Conservation (phyloP, 2,797 vertebrate species). For the Phylloscopus collybita region DNA sequence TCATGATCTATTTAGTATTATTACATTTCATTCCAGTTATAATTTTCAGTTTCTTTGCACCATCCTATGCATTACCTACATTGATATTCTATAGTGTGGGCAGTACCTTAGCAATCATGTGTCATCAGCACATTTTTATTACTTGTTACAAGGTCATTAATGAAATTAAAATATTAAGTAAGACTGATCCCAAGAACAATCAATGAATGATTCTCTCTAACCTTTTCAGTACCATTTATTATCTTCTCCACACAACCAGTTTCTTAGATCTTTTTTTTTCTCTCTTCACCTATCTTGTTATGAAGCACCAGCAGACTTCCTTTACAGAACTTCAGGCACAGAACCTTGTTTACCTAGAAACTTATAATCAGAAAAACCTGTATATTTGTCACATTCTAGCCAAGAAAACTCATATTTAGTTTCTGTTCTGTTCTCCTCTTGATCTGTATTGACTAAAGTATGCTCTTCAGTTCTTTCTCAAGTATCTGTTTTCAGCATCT, state of each 20-base stretch:
- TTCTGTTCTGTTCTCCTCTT: neutral
- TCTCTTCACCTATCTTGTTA: neutral
- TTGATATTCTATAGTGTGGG: neutral
- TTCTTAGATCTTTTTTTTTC: neutral
- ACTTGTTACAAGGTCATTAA: conserved; percentile 31
- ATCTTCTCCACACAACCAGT: neutral
- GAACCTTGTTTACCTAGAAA: neutral
- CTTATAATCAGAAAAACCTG: neutral
- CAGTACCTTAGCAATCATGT: neutral
- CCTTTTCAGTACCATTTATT: neutral
- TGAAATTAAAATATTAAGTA: conserved; percentile 48
- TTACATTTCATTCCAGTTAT: neutral
- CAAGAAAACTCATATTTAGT: neutral
- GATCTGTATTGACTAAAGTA: neutral
- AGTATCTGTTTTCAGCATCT: neutral
- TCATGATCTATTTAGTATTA: neutral
- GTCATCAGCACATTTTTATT: conserved; percentile 21
- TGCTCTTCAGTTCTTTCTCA: neutral
- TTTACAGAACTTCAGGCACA: neutral
- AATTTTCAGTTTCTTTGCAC: neutral
- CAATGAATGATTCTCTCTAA: neutral
- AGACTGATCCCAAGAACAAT: neutral
- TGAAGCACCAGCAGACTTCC: neutral
- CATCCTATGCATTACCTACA: neutral
- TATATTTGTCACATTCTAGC: neutral